Evolutionary conservation across 2,888 invertebrate species (phyloP).

Genomic region (Teleogryllus oceanicus): DNA sequence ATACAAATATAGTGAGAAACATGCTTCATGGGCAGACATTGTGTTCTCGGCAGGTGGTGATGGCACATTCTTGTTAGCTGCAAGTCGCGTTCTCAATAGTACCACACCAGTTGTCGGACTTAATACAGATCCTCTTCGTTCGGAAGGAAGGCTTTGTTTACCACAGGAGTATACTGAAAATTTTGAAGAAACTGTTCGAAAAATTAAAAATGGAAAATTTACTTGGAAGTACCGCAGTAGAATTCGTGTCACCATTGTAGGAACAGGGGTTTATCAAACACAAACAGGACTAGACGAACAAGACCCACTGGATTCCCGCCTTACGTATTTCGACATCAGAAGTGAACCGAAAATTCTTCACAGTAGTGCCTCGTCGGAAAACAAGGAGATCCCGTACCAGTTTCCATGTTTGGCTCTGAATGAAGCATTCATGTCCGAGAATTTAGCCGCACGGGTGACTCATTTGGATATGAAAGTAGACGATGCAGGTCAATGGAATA

Average conservation of each 20-base stretch:
- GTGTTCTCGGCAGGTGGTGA: slow-evolving; percentile 90
- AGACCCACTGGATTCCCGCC: slow-evolving; percentile 41
- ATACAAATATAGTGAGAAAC: slow-evolving; percentile 59
- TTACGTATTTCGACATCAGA: neutral
- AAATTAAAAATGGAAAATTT: slow-evolving; percentile 66
- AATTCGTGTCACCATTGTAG: slow-evolving; percentile 81
- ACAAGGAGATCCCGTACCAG: neutral
- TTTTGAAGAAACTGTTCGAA: slow-evolving; percentile 72
- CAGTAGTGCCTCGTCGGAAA: neutral
- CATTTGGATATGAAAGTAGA: slow-evolving; percentile 77
- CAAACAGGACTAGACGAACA: slow-evolving; percentile 73
- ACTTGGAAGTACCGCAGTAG: slow-evolving; percentile 84
- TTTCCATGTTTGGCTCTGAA: neutral
- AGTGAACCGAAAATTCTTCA: slow-evolving; percentile 47
- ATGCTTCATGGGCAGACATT: slow-evolving; percentile 88
- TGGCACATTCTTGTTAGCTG: slow-evolving; percentile 93
- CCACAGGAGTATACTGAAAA: slow-evolving; percentile 79
- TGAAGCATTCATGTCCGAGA: slow-evolving; percentile 55
- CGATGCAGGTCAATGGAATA: slow-evolving; percentile 70
- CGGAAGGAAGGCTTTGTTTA: slow-evolving; percentile 90
- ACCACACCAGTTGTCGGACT: slow-evolving; percentile 93
- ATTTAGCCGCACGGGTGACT: slow-evolving; percentile 77
- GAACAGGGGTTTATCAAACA: slow-evolving; percentile 59
- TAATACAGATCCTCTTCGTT: slow-evolving; percentile 90
- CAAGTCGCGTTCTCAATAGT: slow-evolving; percentile 71